Percentiles rank a stretch among this genome's conserved stretches.
phyloP scores from a whole-genome alignment of 2,888 invertebrate species.

The Napeogenes sylphis region DNA sequence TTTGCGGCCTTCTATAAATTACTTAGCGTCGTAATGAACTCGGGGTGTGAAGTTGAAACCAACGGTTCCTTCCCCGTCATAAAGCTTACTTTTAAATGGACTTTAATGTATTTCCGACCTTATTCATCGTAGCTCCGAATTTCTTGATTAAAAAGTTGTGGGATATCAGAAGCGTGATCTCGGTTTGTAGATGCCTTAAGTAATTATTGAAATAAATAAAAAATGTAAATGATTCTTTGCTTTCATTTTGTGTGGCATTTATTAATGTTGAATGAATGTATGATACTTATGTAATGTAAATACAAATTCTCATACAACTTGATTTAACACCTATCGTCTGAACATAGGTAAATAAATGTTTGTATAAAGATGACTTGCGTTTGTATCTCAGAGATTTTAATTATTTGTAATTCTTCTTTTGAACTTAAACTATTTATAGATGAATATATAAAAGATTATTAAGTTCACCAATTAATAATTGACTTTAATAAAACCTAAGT shows the following conservation, averaged over 20 bases:
- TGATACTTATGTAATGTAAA: too few species aligned
- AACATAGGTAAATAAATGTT: too few species aligned
- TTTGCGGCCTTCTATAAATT: conserved; percentile 45
- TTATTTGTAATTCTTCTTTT: too few species aligned
- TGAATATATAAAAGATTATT: too few species aligned
- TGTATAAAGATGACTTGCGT: too few species aligned
- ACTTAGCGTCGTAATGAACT: conserved; percentile 49
- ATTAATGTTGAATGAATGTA: neutral
- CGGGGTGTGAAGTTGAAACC: conserved; percentile 15
- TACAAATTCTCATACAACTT: too few species aligned
- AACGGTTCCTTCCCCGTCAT: conserved; percentile 7
- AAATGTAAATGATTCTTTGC: conserved; percentile 4
- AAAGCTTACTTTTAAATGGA: conserved; percentile 25
- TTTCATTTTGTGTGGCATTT: conserved; percentile 8
- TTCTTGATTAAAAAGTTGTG: conserved; percentile 32
- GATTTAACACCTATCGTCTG: too few species aligned
- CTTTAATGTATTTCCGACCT: conserved; percentile 10
- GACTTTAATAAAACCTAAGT: too few species aligned
- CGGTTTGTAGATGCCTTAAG: conserved; percentile 11
- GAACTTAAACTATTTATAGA: too few species aligned
- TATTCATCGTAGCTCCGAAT: conserved; percentile 16
- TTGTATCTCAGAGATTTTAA: too few species aligned
- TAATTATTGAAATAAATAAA: conserved; percentile 11
- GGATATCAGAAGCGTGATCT: conserved; percentile 14
- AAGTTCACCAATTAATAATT: too few species aligned